Base-by-base conservation (phyloP, 2,888 invertebrate genomes). In the Drepana falcataria region DNA sequence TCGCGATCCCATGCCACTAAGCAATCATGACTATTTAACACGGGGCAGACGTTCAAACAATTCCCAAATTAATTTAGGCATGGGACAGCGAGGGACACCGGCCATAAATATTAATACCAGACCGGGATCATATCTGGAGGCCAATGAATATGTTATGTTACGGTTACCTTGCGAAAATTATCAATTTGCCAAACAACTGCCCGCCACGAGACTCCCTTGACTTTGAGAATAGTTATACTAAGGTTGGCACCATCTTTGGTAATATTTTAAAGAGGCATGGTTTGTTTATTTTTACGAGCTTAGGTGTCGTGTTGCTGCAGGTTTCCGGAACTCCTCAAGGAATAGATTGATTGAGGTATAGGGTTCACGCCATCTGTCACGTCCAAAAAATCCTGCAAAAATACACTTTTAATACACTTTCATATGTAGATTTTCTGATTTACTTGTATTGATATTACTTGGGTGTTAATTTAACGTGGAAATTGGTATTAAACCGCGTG, bases 141-240 rank as follows among this genome's bases (percentile, higher is more conserved):
- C 75, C 81, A 83, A 86, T 89, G 89, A 89, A 89, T 89, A 89
- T 85, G 78, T 87, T 81, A 89, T 85, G 82, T 75, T 67, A 81
- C 75, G 77, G 79, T 79, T 76, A 77, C 75, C 75, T 75, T 75
- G 78, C 74, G 81, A 81, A 84, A 84, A 87, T 88, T 88, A 88
- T 88, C 88, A 87, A 87, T 88, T 85, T 85, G 77, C 74, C 75
- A 66, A 60, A 63, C 66, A 55, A 53, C 59, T 40, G 40, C 55
- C 53, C 62, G 61, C 66, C 63, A 66, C 63, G 55, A 55, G 61
- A 55, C 74, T 82, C 84, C 85, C 85, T 83, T 82, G 81, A 81
- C 82, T 85, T 77, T 61, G 66, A 64, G 61, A 74, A 74, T 77
- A 75, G 78, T 82, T 79, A 69, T 71, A 66, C 72, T 71, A 87